Conservation (phyloP, 2,797 vertebrate genomes). For the Gallinago nigripennis region DNA sequence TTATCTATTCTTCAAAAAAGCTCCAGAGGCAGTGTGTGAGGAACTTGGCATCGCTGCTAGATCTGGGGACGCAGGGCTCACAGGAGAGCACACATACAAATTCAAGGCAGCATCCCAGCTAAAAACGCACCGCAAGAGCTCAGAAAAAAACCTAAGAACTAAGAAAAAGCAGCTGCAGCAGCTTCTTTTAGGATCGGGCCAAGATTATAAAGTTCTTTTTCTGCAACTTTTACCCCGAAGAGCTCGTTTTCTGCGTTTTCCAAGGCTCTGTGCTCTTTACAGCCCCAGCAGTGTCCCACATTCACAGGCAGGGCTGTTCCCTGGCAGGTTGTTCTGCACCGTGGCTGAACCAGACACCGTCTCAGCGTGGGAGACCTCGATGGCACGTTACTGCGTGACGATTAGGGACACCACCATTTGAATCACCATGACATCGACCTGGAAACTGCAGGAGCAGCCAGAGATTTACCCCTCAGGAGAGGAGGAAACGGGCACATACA, state of each 20-base stretch:
- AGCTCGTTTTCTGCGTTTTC: fast-evolving
- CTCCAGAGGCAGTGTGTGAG: background rate
- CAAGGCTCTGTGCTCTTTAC: background rate
- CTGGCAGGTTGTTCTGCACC: background rate
- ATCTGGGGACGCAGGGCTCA: background rate
- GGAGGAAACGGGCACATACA: fast-evolving
- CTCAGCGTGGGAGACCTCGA: background rate
- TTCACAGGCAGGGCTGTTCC: fast-evolving
- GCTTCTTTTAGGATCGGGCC: background rate
- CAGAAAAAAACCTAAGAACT: background rate
- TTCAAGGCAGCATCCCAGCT: background rate
- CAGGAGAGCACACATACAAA: background rate
- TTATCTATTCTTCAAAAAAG: background rate
- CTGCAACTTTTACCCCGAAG: background rate
- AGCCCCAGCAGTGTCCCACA: background rate
- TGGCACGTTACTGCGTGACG: fast-evolving
- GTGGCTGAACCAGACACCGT: fast-evolving
- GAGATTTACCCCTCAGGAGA: background rate
- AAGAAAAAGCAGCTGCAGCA: background rate
- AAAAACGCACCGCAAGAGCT: background rate
- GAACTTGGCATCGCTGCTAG: too few relatives aligned
- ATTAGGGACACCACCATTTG: fast-evolving
- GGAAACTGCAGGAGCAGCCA: background rate
- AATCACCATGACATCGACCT: fast-evolving
- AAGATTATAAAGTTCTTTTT: background rate